A percentile compares a stretch with the other conserved stretches of the same genome.
Conservation (phyloP, 1,140 invertebrate species). For the Lethrus apterus region DNA sequence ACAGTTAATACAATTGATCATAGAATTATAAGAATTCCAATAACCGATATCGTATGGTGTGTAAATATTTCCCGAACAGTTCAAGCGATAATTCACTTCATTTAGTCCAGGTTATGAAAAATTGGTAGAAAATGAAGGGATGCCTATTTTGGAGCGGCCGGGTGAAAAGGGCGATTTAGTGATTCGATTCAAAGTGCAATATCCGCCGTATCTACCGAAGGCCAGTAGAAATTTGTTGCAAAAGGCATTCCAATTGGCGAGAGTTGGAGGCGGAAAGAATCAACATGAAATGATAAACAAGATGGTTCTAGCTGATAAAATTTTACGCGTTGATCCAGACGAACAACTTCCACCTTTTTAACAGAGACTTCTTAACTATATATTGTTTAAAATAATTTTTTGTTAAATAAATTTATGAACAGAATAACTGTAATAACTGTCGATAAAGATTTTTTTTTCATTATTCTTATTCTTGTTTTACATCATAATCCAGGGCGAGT, state of each 20-base stretch:
- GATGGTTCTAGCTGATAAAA: conserved; percentile 43
- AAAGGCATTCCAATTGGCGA: conserved; percentile 41
- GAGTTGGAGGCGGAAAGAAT: conserved; percentile 26
- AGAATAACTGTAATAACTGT: no score
- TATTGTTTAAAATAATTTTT: conserved; percentile 6
- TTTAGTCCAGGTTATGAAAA: conserved; percentile 49
- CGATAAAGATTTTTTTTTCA: no score
- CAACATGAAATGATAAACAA: conserved; percentile 42
- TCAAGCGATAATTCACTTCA: neutral
- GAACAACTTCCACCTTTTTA: conserved; percentile 34
- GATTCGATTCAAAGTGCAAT: conserved; percentile 49
- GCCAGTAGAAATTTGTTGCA: conserved; percentile 43
- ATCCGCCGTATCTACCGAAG: conserved; percentile 48
- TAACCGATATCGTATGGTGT: conserved; percentile 61
- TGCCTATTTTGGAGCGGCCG: conserved; percentile 46
- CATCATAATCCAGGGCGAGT: no score
- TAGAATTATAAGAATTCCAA: conserved; percentile 55
- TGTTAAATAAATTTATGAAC: no score
- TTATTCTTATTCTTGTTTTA: no score
- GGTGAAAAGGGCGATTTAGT: conserved; percentile 46
- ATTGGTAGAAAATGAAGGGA: conserved; percentile 47
- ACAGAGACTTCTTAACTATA: neutral
- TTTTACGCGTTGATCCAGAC: conserved; percentile 36
- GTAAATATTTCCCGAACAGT: conserved; percentile 21
- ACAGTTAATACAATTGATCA: conserved; percentile 60